Percentiles rank a stretch among this genome's conserved stretches.
Evolutionary conservation across 2,113 vertebrate genomes (phyloP).

Genomic region (Herpetotheres cachinnans): DNA sequence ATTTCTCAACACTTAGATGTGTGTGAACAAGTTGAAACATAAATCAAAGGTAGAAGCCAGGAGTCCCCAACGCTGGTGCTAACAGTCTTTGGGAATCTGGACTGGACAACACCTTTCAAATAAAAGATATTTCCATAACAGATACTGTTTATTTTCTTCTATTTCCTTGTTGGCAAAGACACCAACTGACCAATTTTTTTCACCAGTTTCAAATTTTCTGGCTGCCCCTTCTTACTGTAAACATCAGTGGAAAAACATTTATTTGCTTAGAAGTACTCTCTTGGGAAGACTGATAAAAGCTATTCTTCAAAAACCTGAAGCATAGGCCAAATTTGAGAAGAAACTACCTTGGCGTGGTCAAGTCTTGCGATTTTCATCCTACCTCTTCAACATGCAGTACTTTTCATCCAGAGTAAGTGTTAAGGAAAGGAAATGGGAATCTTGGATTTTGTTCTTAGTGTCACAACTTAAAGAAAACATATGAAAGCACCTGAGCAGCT

Average conservation of each 20-base stretch:
- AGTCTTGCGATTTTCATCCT: neutral
- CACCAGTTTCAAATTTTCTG: neutral
- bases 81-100: neutral
- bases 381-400: neutral
- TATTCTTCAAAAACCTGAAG: constrained; percentile 1
- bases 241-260: neutral
- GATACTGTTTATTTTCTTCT: constrained; percentile 1
- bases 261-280: constrained; percentile 23
- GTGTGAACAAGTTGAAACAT: neutral
- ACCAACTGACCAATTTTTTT: neutral
- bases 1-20: neutral
- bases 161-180: neutral
- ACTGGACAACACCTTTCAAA: constrained; percentile 1
- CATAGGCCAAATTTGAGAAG: neutral
- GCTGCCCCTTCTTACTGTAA: constrained; percentile 16
- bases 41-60: neutral
- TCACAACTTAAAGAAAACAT: neutral
- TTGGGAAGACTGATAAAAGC: neutral
- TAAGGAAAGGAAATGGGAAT: neutral
- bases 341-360: neutral
- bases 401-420: neutral
- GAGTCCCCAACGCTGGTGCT: neutral
- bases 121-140: constrained; percentile 4
- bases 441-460: neutral
- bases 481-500: neutral